Evolutionary conservation across 2,888 invertebrate species (phyloP), one percentile per base, ranked within the genome.

Genomic region (Dynastes maya): DNA sequence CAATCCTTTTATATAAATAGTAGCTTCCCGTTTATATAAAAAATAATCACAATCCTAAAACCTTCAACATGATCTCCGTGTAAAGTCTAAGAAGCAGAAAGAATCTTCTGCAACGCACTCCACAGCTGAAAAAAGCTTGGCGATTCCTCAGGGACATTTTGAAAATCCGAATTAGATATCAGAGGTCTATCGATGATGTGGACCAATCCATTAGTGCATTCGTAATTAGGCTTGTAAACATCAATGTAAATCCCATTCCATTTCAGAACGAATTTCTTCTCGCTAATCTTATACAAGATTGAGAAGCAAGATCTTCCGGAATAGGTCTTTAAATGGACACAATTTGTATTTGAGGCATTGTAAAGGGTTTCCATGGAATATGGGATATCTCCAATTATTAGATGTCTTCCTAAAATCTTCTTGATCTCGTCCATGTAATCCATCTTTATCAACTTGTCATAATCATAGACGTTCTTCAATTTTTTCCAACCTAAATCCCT

Each of bases 141-240:
- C 8, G 61, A 22, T n/a, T 78, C 65, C 40, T 72, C 64, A 1
- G 72, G 72, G 1, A 70, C 68, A 11, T 58, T 68, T 16, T 55
- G 37, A 9, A 77, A 71, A 51, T 97, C 96, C 84, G 93, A 93
- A 84, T 94, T 94, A 84, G 92, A 91, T 79, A 96, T 90, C 85
- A 98, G 93, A 2, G 97, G 96, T 83, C 92, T 92, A 86, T 97
- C 97, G 85, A 98, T 95, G 80, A 97, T 95, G 88, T 98, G 98
- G 82, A 98, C 96, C 83, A 97, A 94, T 55, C 98, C 98, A 88
- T 98, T 97, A 88, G 95, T 97, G 88, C 98, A 98, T 84, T 96
- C 95, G 16, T 98, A 96, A 88, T 98, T 96, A 0, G 97, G 94
- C 80, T 97, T 93, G 87, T 94, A 92, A 65, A 97, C 95, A 84